Percentiles rank a stretch among this genome's conserved stretches.
Evolutionary conservation across 37 sponge, comb jelly and placozoan species (phyloP).

Genomic region (Halichondria panicea): DNA sequence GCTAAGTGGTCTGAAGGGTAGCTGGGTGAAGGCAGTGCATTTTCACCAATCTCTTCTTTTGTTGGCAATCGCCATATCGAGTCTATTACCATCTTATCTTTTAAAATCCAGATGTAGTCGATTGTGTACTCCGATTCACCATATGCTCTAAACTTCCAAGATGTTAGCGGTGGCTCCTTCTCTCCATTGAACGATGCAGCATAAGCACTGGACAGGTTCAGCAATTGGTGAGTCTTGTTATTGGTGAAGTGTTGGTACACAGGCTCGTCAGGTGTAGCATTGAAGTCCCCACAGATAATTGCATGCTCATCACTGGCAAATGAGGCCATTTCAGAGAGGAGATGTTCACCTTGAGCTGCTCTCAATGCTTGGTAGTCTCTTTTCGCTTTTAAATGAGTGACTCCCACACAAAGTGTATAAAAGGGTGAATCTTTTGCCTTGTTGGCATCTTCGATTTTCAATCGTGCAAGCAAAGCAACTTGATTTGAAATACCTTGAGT

Average conservation of each 20-base stretch:
- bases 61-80: conserved; percentile 29
- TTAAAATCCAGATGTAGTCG: conserved; percentile 77
- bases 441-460: not conserved
- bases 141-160: conserved; percentile 60
- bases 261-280: conserved; percentile 52
- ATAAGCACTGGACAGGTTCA: conserved; percentile 31
- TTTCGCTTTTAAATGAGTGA: conserved; percentile 76
- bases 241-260: conserved; percentile 44
- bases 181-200: conserved; percentile 2
- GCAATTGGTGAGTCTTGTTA: not conserved
- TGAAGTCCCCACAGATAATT: conserved; percentile 77
- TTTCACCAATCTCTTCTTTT: conserved; percentile 46
- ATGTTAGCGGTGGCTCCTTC: conserved; percentile 67
- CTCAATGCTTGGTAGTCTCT: conserved; percentile 1
- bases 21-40: conserved; percentile 27
- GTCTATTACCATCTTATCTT: not conserved
- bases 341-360: conserved; percentile 48
- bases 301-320: conserved; percentile 10
- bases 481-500: conserved; percentile 26
- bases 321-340: conserved; percentile 27
- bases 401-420: conserved; percentile 42
- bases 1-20: conserved; percentile 84
- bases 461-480: conserved; percentile 44
- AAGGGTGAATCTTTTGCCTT: not conserved
- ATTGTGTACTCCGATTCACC: conserved; percentile 52